Evolutionary conservation across 92 coral and sea anemone genomes (phyloP).

Genomic region (Desmophyllum pertusum): DNA sequence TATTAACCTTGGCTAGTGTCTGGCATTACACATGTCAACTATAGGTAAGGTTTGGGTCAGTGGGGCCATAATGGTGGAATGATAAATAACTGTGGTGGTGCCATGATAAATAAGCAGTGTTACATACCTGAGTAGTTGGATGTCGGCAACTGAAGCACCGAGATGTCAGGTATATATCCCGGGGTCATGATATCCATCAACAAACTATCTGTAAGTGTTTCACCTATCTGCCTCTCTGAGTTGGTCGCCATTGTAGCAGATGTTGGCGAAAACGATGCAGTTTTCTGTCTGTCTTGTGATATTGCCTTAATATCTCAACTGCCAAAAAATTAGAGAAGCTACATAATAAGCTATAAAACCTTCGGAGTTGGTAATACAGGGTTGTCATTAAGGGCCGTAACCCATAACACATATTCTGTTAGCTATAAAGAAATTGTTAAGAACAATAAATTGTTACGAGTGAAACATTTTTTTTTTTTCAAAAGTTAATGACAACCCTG

Average conservation of each 20-base stretch:
- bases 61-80: not conserved
- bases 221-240: conserved; percentile 37
- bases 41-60: too few species aligned
- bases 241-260: conserved; percentile 35
- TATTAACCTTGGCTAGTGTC: too few species aligned
- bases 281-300: not conserved
- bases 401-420: too few species aligned
- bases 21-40: too few species aligned
- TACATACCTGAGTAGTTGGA: conserved; percentile 9
- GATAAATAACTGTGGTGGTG: not conserved
- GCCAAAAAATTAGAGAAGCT: not conserved
- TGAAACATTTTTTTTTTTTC: too few species aligned
- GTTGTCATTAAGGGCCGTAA: too few species aligned
- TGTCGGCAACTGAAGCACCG: conserved; percentile 58
- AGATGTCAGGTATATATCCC: conserved; percentile 80
- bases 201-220: conserved; percentile 75
- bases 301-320: not conserved
- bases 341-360: too few species aligned
- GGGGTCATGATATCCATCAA: conserved; percentile 65
- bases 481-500: too few species aligned
- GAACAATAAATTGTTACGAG: too few species aligned
- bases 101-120: not conserved
- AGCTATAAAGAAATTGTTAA: too few species aligned
- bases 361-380: too few species aligned
- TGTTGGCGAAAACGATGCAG: not conserved